Conservation (phyloP, 2,113 vertebrate genomes). For the Alligator mississippiensis region DNA sequence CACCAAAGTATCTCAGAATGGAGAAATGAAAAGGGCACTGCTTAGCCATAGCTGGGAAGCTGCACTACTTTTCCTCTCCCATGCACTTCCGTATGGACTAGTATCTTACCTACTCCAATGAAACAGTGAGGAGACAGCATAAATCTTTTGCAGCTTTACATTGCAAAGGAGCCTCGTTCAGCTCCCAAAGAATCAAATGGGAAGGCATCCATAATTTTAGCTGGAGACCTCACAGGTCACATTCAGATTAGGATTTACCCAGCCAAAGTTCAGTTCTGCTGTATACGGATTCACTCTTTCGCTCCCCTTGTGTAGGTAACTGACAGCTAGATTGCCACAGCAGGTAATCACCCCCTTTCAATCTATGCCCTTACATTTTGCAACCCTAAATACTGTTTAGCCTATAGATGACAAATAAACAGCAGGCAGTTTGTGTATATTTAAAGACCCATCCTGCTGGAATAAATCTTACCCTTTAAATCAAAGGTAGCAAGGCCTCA, state of each 20-base stretch:
- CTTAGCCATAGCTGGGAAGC: background rate
- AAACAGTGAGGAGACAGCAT: slow-evolving; percentile 14
- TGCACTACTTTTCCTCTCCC: background rate
- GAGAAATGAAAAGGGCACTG: background rate
- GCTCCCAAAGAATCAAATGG: background rate
- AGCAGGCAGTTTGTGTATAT: background rate
- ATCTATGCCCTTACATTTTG: background rate
- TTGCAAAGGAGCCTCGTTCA: background rate
- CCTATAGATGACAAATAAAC: background rate
- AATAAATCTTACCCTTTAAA: background rate
- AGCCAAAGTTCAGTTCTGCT: background rate
- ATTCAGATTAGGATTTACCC: background rate
- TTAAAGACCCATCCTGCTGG: background rate
- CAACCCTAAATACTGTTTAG: background rate
- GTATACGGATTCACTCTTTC: background rate
- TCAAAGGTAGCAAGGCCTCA: background rate
- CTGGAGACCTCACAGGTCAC: background rate
- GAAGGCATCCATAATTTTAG: background rate
- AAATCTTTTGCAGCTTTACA: background rate
- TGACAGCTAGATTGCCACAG: background rate
- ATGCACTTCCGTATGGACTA: background rate
- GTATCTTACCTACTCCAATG: background rate
- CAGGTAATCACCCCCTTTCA: background rate
- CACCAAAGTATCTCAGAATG: background rate
- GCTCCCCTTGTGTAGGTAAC: background rate